Evolutionary conservation across 2,113 vertebrate genomes (phyloP).

Genomic region (Odocoileus hemionus): DNA sequence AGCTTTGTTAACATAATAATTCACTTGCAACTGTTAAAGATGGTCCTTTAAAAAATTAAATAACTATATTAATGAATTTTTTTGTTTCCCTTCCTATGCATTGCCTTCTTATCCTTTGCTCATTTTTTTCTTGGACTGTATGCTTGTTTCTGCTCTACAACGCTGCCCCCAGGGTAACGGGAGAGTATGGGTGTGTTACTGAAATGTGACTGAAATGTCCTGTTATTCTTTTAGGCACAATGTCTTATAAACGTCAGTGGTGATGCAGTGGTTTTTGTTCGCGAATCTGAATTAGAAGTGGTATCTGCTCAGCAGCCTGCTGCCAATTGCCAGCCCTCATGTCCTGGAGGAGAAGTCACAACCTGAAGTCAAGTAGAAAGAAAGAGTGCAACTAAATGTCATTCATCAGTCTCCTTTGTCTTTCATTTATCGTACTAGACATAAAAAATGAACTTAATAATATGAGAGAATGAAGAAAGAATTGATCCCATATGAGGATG

Average conservation of each 20-base stretch:
- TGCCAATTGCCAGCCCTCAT: slow-evolving; percentile 75
- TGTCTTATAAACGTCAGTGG: slow-evolving; percentile 99
- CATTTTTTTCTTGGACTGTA: not conserved
- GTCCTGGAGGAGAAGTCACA: slow-evolving; percentile 82
- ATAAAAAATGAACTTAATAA: slow-evolving; percentile 18
- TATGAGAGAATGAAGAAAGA: slow-evolving; percentile 49
- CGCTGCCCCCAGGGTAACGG: not conserved
- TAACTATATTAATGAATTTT: not conserved
- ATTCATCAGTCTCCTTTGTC: slow-evolving; percentile 56
- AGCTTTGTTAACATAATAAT: not conserved
- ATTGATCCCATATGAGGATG: not conserved
- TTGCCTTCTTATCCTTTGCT: not conserved
- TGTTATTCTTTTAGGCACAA: slow-evolving; percentile 86
- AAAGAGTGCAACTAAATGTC: not conserved
- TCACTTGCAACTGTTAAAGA: not conserved
- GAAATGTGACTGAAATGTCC: not conserved
- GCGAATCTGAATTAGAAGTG: slow-evolving; percentile 90
- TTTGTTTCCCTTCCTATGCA: not conserved
- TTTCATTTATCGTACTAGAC: not conserved
- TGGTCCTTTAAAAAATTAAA: not conserved
- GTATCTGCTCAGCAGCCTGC: slow-evolving; percentile 70
- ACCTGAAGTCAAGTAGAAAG: slow-evolving; percentile 76
- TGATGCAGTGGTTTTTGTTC: slow-evolving; percentile 92
- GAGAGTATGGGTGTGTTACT: not conserved
- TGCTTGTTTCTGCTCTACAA: not conserved